Conservation (phyloP, 1,140 invertebrate genomes). For the Drosophila subobscura region DNA sequence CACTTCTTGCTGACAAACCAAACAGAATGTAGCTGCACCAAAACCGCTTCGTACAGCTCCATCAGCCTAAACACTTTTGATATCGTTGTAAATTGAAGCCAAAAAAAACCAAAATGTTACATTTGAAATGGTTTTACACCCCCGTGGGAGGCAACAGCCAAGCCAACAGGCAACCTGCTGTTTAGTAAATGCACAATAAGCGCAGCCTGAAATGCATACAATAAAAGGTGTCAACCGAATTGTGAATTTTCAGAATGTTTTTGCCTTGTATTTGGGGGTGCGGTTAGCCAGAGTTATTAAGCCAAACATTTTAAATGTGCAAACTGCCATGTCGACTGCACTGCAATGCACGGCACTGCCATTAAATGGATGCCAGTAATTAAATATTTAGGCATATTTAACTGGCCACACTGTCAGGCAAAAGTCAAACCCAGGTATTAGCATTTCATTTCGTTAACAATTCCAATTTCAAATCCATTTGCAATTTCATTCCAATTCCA, state of each 20-base stretch:
- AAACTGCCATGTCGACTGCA: constrained; percentile 19
- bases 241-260: constrained; percentile 19
- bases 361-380: constrained; percentile 66
- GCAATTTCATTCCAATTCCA: constrained; percentile 8
- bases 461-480: constrained; percentile 5
- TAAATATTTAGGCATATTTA: constrained; percentile 70
- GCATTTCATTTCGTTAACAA: constrained; percentile 51
- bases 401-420: constrained; percentile 33
- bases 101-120: background rate
- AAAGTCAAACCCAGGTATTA: constrained; percentile 63
- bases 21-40: too few species aligned
- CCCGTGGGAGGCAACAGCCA: background rate
- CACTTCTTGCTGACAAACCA: background rate
- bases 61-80: constrained; percentile 21
- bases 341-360: constrained; percentile 38
- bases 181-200: constrained; percentile 21
- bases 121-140: background rate
- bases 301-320: constrained; percentile 33
- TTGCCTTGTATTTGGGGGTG: constrained; percentile 41
- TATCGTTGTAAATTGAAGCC: constrained; percentile 12
- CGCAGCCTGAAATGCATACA: background rate
- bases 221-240: constrained; percentile 64
- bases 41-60: background rate
- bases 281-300: constrained; percentile 57
- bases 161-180: background rate